Evolutionary conservation across 2,888 invertebrate genomes (phyloP).

Genomic region (Sminthurinus aureus): DNA sequence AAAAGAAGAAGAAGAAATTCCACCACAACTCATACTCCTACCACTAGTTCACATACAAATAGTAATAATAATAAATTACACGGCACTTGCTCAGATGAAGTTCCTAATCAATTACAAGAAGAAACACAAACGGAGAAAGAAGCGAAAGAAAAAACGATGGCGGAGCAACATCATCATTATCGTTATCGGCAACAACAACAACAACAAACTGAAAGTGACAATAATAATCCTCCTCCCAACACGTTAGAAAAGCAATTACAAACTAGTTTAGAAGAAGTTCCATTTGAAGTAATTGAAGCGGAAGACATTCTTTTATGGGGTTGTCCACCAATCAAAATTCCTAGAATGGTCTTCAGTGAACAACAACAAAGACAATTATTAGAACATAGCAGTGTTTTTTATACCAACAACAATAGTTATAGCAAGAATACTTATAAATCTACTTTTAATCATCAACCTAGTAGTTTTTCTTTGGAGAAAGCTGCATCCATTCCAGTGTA

Average conservation of each 20-base stretch:
- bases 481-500: slow-evolving; percentile 13
- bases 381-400: background rate
- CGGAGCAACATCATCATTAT: no score
- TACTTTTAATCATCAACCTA: no score
- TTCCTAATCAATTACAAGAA: background rate
- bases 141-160: background rate
- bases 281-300: slow-evolving; percentile 24
- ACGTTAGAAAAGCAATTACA: no score
- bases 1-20: background rate
- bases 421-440: no score
- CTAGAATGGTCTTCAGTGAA: no score
- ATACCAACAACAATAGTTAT: background rate
- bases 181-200: background rate
- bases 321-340: slow-evolving; percentile 15
- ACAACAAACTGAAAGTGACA: background rate
- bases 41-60: background rate
- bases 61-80: background rate
- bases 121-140: background rate
- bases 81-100: background rate
- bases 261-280: slow-evolving; percentile 3
- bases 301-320: slow-evolving; percentile 27
- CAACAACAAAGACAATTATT: no score
- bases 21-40: background rate
- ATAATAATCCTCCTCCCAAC: background rate
- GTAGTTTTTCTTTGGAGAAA: background rate